Conservation (phyloP, 2,113 vertebrate genomes). For the Scatophagus argus region DNA sequence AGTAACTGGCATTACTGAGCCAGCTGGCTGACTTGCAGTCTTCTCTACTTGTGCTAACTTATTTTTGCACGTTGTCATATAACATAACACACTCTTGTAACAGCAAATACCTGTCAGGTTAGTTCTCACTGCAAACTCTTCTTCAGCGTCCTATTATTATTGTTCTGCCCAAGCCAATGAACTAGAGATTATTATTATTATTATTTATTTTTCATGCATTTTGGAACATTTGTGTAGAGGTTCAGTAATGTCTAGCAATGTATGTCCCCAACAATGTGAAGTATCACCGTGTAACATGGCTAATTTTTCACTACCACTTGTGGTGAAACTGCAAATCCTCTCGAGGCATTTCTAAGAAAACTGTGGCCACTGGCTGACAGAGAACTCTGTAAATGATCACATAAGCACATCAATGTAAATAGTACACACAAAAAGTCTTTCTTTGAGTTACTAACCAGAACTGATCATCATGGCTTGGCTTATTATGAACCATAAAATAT, state of each 20-base stretch:
- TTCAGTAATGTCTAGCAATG: background rate
- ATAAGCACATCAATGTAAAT: background rate
- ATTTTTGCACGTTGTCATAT: too few relatives aligned
- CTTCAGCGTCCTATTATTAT: background rate
- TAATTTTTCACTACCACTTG: background rate
- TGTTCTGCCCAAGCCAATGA: conserved; percentile 11
- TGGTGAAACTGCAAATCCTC: conserved; percentile 7
- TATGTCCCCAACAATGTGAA: background rate
- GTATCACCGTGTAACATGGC: conserved; percentile 8
- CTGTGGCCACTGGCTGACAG: background rate
- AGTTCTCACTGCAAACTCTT: background rate
- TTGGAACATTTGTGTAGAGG: background rate
- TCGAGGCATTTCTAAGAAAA: conserved; percentile 18
- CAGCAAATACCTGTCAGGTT: conserved; percentile 15
- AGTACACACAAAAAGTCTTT: background rate
- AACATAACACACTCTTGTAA: too few relatives aligned
- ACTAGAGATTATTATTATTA: background rate
- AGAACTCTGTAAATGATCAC: conserved; percentile 20
- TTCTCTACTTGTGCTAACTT: too few relatives aligned
- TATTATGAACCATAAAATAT: background rate
- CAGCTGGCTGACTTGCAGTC: too few relatives aligned
- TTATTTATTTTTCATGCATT: conserved; percentile 7
- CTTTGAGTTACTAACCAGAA: background rate
- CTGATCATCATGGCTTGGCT: background rate
- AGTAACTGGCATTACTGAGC: too few relatives aligned